Conservation (phyloP, 2,797 vertebrate species). For the Chaenodraco wilsoni region DNA sequence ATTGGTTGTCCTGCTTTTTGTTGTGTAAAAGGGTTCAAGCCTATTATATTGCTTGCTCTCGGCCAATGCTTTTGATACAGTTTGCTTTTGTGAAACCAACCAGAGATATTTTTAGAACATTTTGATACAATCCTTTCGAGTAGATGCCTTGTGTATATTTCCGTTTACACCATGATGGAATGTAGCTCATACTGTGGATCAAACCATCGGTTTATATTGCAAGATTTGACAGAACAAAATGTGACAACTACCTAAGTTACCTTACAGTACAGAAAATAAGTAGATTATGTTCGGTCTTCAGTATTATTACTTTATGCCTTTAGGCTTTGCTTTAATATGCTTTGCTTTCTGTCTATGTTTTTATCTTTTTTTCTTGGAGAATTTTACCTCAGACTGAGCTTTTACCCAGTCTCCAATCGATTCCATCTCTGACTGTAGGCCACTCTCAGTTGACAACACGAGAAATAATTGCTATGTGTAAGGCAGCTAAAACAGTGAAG, state of each 20-base stretch:
- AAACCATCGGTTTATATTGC: conserved; percentile 80
- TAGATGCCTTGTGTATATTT: conserved; percentile 86
- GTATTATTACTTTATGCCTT: conserved; percentile 77
- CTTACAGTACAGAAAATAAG: conserved; percentile 71
- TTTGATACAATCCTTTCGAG: conserved; percentile 85
- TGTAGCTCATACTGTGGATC: conserved; percentile 84
- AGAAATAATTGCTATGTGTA: conserved; percentile 76
- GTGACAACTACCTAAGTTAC: conserved; percentile 81
- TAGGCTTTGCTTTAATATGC: conserved; percentile 84
- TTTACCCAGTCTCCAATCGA: conserved; percentile 66
- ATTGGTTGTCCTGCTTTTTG: conserved; percentile 82
- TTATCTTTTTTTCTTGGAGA: conserved; percentile 71
- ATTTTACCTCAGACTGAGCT: conserved; percentile 83
- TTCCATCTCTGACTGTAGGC: conserved; percentile 71
- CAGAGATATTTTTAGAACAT: conserved; percentile 87
- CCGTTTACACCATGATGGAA: conserved; percentile 83
- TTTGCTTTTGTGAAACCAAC: conserved; percentile 86
- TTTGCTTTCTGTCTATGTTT: conserved; percentile 81
- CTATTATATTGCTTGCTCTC: conserved; percentile 82
- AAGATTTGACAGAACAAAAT: conserved; percentile 79
- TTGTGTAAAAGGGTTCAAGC: conserved; percentile 78
- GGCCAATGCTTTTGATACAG: conserved; percentile 85
- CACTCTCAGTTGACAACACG: conserved; percentile 68
- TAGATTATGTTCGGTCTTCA: conserved; percentile 73
- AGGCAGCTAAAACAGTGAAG: conserved; percentile 81